Evolutionary conservation across 2,888 invertebrate species (phyloP).

Genomic region (Polyommatus icarus): DNA sequence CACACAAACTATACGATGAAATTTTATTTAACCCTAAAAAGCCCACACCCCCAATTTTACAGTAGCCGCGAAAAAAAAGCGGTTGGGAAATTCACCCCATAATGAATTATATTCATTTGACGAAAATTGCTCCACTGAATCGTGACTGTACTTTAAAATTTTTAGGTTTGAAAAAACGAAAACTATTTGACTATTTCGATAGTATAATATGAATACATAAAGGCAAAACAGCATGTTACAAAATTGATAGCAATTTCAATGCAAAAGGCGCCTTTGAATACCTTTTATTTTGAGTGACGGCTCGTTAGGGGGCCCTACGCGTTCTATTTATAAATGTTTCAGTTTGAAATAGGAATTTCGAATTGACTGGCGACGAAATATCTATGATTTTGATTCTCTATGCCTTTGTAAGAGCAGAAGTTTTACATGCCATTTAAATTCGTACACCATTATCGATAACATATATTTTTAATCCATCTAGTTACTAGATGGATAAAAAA

Average conservation of each 20-base stretch:
- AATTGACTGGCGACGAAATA: conserved; percentile 2
- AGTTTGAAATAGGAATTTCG: background rate
- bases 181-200: background rate
- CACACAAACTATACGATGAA: no score
- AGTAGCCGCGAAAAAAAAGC: no score
- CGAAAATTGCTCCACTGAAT: background rate
- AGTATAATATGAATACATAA: conserved; percentile 3
- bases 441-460: no score
- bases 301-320: background rate
- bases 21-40: no score
- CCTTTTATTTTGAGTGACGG: conserved; percentile 19
- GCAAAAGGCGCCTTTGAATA: conserved; percentile 2
- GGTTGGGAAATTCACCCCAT: no score
- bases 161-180: background rate
- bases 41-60: no score
- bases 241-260: conserved; percentile 19
- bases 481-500: no score
- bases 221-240: conserved; percentile 9
- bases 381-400: background rate
- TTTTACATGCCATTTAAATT: background rate
- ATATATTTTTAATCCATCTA: no score
- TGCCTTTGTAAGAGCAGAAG: background rate
- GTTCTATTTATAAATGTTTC: conserved; percentile 15
- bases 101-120: background rate
- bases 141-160: background rate